phyloP scores from a whole-genome alignment of 2,888 invertebrate genomes.

The Eilema depressum region DNA sequence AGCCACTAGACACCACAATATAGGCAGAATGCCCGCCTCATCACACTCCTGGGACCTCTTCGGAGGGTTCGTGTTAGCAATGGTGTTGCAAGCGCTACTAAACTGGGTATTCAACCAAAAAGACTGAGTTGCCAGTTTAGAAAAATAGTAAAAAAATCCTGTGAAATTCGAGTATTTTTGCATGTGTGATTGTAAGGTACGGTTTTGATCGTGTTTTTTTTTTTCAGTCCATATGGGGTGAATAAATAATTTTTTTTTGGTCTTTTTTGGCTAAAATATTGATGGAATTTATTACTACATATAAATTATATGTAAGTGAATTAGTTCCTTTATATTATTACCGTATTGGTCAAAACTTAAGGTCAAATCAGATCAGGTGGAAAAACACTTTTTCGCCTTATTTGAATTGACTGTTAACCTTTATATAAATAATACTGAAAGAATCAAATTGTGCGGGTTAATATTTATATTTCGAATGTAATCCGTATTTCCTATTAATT shows the following conservation, averaged over 20 bases:
- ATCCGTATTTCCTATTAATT: slow-evolving; percentile 3
- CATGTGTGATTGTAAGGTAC: slow-evolving; percentile 12
- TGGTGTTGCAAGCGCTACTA: slow-evolving; percentile 74
- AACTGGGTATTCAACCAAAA: slow-evolving; percentile 78
- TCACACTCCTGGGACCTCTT: slow-evolving; percentile 76
- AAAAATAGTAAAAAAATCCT: slow-evolving; percentile 22
- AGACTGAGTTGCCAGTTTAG: slow-evolving; percentile 63
- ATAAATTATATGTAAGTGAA: slow-evolving; percentile 14
- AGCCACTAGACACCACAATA: slow-evolving; percentile 54
- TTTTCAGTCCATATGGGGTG: neutral
- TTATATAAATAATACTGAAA: slow-evolving; percentile 8
- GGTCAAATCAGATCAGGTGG: too few species aligned
- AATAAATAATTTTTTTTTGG: neutral
- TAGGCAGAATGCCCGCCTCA: slow-evolving; percentile 57
- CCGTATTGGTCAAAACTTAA: slow-evolving; percentile 15
- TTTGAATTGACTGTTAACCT: neutral
- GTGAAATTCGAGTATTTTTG: slow-evolving; percentile 25
- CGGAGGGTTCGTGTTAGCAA: slow-evolving; percentile 74
- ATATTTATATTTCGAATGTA: slow-evolving; percentile 15
- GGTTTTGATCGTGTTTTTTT: slow-evolving; percentile 13
- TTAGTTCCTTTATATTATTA: slow-evolving; percentile 16
- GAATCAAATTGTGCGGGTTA: slow-evolving; percentile 13
- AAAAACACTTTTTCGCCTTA: too few species aligned
- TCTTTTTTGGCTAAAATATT: slow-evolving; percentile 6
- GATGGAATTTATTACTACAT: slow-evolving; percentile 21